Percentiles rank a stretch among this genome's conserved stretches.
These are phyloP conservation scores for Agrochola lota DNA, from an alignment of 2,888 invertebrate genomes.

Conservation along the genomic window DNA sequence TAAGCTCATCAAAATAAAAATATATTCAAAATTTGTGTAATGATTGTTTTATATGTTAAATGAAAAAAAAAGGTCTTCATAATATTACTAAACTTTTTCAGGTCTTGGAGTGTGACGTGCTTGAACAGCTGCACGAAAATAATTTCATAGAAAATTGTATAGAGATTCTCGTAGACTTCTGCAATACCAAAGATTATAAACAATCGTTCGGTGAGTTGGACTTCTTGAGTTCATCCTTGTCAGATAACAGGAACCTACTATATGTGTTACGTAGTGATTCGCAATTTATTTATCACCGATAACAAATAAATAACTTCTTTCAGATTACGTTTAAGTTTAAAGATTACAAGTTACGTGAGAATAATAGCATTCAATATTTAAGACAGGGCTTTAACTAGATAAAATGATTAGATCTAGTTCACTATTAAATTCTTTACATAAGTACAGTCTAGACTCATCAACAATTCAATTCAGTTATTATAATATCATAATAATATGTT, in stretches of 20 bases:
- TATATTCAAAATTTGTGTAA: background rate
- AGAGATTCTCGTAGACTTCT: constrained; percentile 83
- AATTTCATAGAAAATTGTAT: constrained; percentile 81
- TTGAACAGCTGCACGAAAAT: constrained; percentile 77
- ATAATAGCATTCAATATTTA: constrained; percentile 20
- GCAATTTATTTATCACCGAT: constrained; percentile 47
- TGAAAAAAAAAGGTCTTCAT: constrained; percentile 1
- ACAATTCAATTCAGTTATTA: constrained; percentile 18
- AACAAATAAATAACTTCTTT: constrained; percentile 30
- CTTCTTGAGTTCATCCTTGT: constrained; percentile 30
- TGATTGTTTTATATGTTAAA: background rate
- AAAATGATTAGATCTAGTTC: constrained; percentile 3
- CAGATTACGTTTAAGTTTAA: constrained; percentile 39
- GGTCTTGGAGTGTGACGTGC: constrained; percentile 80
- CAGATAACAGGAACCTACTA: constrained; percentile 25
- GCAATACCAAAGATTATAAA: constrained; percentile 77
- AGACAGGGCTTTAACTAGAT: background rate
- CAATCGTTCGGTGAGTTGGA: constrained; percentile 78
- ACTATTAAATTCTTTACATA: background rate
- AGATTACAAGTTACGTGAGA: constrained; percentile 29
- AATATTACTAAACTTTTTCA: constrained; percentile 70
- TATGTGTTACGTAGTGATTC: constrained; percentile 38
- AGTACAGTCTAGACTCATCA: constrained; percentile 10
- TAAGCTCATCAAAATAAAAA: background rate
- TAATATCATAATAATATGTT: constrained; percentile 24